Base-by-base conservation (phyloP, 2,797 vertebrate species). In the Tympanoctomys barrerae region DNA sequence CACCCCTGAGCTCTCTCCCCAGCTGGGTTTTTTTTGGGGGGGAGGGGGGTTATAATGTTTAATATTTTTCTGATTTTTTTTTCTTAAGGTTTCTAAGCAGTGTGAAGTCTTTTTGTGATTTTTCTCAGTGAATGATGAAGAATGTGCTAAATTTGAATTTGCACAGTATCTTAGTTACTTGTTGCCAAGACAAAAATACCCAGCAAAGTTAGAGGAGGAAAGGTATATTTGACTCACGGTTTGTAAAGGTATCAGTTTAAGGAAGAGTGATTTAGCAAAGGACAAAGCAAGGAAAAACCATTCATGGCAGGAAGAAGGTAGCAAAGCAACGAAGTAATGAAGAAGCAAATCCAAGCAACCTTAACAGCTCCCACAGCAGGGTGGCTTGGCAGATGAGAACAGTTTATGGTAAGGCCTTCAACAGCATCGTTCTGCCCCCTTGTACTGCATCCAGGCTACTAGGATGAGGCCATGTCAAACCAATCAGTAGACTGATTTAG, bases 101-200 rank as follows among this genome's bases (percentile, higher is more conserved):
- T 39, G 22, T 91, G 59, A 94, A 80, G 14, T 21, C 39, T 83
- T 95, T 81, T 68, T 87, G 22, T 94, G 31, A 73, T 92, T 96
- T 81, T 96, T 92, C 59, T 96, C 75, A 73, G 52, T 78, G 70
- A 73, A 86, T 52, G 66, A 77, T 62, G 46, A 85, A 78, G 9
- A 95, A 77, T 87, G 49, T 86, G 54, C 46, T 77, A 75, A 93
- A 84, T 77, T 91, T 89, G 39, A 71, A 92, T 96, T 96, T 91
- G 49, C 95, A 2, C 77, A 46, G 24, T 75, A 39, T 75, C 71
- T 73, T 28, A 42, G 71, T 75, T 75, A 75, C 39, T 75, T 39
- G 21, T 75, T 42, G 71, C 71, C 24, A 26, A 46, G 71, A 75
- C 11, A 75, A 75, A 42, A 42, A 75, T 75, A 75, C 39, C 39